Evolutionary conservation across 1,140 invertebrate genomes (phyloP).

Genomic region (Lysiphlebus fabarum): DNA sequence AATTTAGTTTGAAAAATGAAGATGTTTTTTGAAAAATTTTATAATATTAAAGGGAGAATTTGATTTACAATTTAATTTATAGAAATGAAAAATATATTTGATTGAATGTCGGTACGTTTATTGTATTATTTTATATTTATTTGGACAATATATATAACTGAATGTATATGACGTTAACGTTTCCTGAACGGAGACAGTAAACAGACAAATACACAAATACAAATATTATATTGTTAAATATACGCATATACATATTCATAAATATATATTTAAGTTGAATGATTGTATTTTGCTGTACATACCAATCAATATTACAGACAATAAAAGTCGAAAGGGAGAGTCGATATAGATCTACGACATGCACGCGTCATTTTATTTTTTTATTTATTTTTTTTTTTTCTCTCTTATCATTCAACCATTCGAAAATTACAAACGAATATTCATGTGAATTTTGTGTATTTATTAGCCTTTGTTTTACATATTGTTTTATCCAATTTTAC

Average conservation of each 20-base stretch:
- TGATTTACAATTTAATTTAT: slow-evolving; percentile 25
- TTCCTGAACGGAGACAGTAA: slow-evolving; percentile 42
- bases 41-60: not conserved
- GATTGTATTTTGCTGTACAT: slow-evolving; percentile 10
- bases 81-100: slow-evolving; percentile 32
- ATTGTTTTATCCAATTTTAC: too few species aligned
- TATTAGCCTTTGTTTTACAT: too few species aligned
- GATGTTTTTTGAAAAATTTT: too few species aligned
- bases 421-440: slow-evolving; percentile 11
- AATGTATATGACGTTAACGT: slow-evolving; percentile 45
- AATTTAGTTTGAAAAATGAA: too few species aligned
- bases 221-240: slow-evolving; percentile 3
- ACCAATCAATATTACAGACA: slow-evolving; percentile 29
- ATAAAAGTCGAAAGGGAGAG: slow-evolving; percentile 37
- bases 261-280: slow-evolving; percentile 30
- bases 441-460: too few species aligned
- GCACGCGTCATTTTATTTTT: slow-evolving; percentile 36
- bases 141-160: too few species aligned
- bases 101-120: slow-evolving; percentile 30
- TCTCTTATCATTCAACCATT: slow-evolving; percentile 18
- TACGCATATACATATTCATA: slow-evolving; percentile 16
- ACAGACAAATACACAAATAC: slow-evolving; percentile 23
- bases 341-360: slow-evolving; percentile 42
- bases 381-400: not conserved
- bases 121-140: slow-evolving; percentile 21